Conservation (phyloP, 2,888 invertebrate genomes). For the Seladonia tumulorum region DNA sequence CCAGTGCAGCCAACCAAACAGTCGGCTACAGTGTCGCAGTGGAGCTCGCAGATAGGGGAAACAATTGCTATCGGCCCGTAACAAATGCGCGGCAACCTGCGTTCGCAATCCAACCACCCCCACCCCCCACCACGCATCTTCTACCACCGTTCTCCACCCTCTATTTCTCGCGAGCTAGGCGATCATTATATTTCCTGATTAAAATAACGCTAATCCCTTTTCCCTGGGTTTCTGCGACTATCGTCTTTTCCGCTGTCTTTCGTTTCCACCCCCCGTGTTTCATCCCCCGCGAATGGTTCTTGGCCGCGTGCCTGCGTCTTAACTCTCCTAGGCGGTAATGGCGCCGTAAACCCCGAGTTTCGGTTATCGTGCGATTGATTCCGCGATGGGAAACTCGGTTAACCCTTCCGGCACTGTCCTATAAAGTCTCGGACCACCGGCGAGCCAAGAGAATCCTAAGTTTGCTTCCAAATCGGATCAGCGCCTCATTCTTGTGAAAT, state of each 20-base stretch:
- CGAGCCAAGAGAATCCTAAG: background rate
- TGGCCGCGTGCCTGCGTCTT: constrained; percentile 71
- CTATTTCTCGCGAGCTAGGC: constrained; percentile 30
- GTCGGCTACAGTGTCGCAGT: constrained; percentile 79
- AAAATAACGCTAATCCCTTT: constrained; percentile 73
- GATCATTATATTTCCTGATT: constrained; percentile 78
- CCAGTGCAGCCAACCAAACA: constrained; percentile 75
- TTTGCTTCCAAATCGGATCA: background rate
- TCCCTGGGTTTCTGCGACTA: constrained; percentile 51
- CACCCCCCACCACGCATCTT: background rate
- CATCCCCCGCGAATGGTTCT: constrained; percentile 58
- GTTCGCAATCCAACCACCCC: constrained; percentile 65
- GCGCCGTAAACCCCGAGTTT: constrained; percentile 60
- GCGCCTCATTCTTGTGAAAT: background rate
- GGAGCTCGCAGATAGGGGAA: constrained; percentile 81
- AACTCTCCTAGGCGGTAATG: constrained; percentile 56
- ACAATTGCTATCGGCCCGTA: constrained; percentile 82
- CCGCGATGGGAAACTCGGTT: constrained; percentile 30
- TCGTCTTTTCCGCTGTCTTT: constrained; percentile 37
- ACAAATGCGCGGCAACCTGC: constrained; percentile 79
- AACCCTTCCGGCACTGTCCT: background rate
- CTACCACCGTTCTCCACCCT: constrained; percentile 4
- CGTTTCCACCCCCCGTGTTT: constrained; percentile 33
- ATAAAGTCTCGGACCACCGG: background rate
- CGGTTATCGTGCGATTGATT: constrained; percentile 66